Evolutionary conservation across 2,888 invertebrate species (phyloP).

Genomic region (Lucinisca nassula): DNA sequence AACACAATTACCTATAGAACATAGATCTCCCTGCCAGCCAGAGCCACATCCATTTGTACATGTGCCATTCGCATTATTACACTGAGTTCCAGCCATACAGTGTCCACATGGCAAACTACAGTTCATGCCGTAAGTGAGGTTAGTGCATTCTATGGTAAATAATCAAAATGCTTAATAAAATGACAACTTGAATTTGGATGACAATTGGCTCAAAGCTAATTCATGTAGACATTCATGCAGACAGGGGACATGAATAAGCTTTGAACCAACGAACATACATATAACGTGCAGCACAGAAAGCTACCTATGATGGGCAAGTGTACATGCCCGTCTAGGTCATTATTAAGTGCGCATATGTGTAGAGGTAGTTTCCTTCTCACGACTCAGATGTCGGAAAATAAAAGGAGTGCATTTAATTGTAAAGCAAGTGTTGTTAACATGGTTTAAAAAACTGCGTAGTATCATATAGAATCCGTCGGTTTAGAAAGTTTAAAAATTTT

Average conservation of each 20-base stretch:
- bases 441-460: too few species aligned
- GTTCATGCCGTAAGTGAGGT: constrained; percentile 4
- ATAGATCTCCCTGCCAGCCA: not conserved
- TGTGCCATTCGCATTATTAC: not conserved
- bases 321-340: not conserved
- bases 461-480: too few species aligned
- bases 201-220: not conserved
- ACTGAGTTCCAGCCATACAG: not conserved
- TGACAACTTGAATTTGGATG: not conserved
- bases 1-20: not conserved
- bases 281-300: not conserved
- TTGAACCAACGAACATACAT: not conserved
- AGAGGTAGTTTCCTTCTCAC: too few species aligned
- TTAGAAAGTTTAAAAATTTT: too few species aligned
- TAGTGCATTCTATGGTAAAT: not conserved
- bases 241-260: not conserved
- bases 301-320: not conserved
- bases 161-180: not conserved
- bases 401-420: too few species aligned
- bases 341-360: too few species aligned
- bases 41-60: not conserved
- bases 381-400: too few species aligned
- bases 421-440: too few species aligned
- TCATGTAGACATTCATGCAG: not conserved
- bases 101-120: constrained; percentile 4